Base-by-base conservation (phyloP, 2,888 invertebrate genomes). In the Keiferia lycopersicella region DNA sequence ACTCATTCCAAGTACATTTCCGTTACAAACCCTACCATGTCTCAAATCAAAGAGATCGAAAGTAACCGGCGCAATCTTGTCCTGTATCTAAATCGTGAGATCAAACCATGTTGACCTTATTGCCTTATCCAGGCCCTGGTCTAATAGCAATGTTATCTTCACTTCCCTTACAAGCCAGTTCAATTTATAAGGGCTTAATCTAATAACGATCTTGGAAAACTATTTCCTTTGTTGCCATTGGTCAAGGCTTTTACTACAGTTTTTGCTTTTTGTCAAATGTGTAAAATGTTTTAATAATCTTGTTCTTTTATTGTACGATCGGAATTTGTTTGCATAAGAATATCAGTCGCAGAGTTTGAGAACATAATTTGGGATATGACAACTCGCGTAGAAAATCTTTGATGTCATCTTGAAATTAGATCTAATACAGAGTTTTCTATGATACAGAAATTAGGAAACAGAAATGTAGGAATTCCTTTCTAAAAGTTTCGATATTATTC, bases 11-110 rank as follows among this genome's bases (percentile, higher is more conserved):
- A 11, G 12, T 20, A 18, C 22, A 18, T 20, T 57, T 57, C 50
- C 48, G 38, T 39, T 62, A 38, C 53, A 39, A 69, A 30, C 65
- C 65, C 66, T 69, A 72, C 71, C 2, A 63, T 39, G 38, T 26
- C 72, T 67, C 50, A 63, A 60, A 70, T 64, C 68, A 66, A 63
- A 68, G 67, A 67, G 65, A 71, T 68, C 51, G 69, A 74, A 70
- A 72, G 71, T 72, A 67, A 61, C 50, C 48, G n/a, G 6, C 22
- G 64, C 62, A 66, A 64, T 65, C 66, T 59, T 39, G 64, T 61
- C 18, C 53, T 34, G 51, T 22, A 66, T 66, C 66, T 66, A 66
- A 66, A 64, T 66, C 66, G 66, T 66, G 66, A 64, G 66, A 66
- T 66, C 66, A 64, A 64, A 30, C 45, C 64, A 66, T 59, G 64